Base-by-base conservation (phyloP, 2,113 vertebrate species). In the Halichoeres trimaculatus region DNA sequence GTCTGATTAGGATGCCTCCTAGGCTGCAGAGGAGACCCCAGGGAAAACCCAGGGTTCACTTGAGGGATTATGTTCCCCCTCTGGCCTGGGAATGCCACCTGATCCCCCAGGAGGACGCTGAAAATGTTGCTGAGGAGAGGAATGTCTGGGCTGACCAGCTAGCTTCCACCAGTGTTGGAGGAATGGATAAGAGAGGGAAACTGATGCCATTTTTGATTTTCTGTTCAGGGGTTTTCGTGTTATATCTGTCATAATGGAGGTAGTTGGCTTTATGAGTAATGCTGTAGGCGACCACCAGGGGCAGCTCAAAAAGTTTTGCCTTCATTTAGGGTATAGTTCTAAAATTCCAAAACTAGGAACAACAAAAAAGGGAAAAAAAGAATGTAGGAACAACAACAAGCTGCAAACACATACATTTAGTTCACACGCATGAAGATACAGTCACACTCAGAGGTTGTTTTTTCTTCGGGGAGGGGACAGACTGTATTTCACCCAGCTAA, bases 401-500 rank as follows among this genome's bases (percentile, higher is more conserved):
- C 30, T 30, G 30, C 30, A 30, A 30, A 30, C n/a, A 62, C 50
- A 70, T 35, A 60, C 71, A 62, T 22, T n/a, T n/a, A n/a, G n/a
- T n/a, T n/a, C n/a, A n/a, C n/a, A n/a, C n/a, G 6, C 56, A 65
- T 30, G 30, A 2, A 58, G 17, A 60, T 23, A 56, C 17, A 72
- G 55, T 67, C 34, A 55, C 53, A 12, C 41, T 53, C 36, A 45
- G 41, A 5, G 24, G 1, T 41, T 51, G 50, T 59, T 57, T 58
- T n/a, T 45, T 34, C 9, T 24, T 84, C 59, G 74, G 72, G 36
- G 65, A 71, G 78, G 70, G 63, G 51, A 69, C 74, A 87, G 85
- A 70, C 77, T 88, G 83, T 71, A 72, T 45, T n/a, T 45, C 68
- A 30, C 57, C 74, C 38, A 67, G 65, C 70, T 80, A 57, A 77